These are phyloP conservation scores for Drosophila fungiperda DNA, from an alignment of 2,888 invertebrate species.

Conservation along the genomic window DNA sequence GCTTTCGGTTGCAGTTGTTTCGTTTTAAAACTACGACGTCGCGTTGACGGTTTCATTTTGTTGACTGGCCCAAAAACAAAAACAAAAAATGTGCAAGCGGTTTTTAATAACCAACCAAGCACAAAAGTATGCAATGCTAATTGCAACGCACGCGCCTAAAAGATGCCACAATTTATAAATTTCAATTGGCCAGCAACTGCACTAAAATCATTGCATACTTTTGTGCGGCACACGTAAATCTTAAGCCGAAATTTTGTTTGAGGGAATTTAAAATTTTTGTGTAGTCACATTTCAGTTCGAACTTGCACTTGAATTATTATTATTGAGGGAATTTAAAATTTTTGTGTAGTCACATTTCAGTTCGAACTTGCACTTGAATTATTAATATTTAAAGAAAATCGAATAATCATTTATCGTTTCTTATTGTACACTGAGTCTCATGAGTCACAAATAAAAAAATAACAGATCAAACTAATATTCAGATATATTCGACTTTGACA, in stretches of 20 bases:
- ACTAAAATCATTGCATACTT: conserved; percentile 39
- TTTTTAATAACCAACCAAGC: conserved; percentile 10
- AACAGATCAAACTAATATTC: background rate
- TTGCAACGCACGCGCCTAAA: background rate
- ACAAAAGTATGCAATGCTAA: conserved; percentile 37
- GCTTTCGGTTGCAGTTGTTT: conserved; percentile 75
- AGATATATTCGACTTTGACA: background rate
- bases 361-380: background rate
- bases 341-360: background rate
- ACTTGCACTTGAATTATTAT: too few relatives aligned
- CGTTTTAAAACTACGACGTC: conserved; percentile 83
- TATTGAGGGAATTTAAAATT: background rate
- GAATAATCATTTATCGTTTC: background rate
- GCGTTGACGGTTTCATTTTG: conserved; percentile 80
- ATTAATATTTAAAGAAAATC: background rate
- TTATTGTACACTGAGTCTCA: background rate
- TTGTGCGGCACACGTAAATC: background rate
- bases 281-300: background rate
- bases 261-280: background rate
- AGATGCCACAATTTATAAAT: background rate
- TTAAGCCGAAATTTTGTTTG: background rate
- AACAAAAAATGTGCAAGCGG: conserved; percentile 48
- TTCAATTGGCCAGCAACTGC: background rate
- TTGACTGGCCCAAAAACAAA: conserved; percentile 11
- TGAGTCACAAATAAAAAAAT: background rate